Base-by-base conservation (phyloP, 37 sponge, comb jelly and placozoan genomes). In the Tethya wilhelma region DNA sequence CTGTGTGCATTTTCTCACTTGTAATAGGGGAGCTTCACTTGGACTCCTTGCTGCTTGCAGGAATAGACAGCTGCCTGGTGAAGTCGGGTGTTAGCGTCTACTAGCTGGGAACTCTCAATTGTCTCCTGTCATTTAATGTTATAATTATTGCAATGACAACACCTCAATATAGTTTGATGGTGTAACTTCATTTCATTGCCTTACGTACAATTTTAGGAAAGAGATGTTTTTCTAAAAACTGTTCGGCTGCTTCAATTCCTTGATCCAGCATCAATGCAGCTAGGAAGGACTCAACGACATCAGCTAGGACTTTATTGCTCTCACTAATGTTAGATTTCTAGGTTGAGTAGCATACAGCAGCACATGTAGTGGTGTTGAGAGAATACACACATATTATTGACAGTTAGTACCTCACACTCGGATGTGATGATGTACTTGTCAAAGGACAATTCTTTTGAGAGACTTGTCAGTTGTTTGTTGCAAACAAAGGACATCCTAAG, bases 211-310 rank as follows among this genome's bases (percentile, higher is more conserved):
- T 67, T 43, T 82, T 86, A 1, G 93, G 93, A 41, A 87, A 92
- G 31, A 92, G 71, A 40, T 82, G 83, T 12, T 78, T 73, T 38
- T 87, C 65, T 40, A 87, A 78, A 44, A 92, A 87, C 44, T 56
- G 64, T 45, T 63, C 56, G 0, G 73, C 84, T 60, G 53, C 59
- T 34, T 64, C 69, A 36, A 92, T 63, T 4, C 89, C 93, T 41
- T 84, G 65, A 62, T 92, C 93, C 19, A 92, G 56, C 38, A 70
- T 32, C n/a, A 92, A 63, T n/a, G 93, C 93, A 60, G 89, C 89
- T 5, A 87, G 42, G 49, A 79, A 84, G 14, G 93, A 83, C 55
- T 92, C 93, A 0, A 84, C 70, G 44, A 92, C 60, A 71, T 92
- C 93, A 23, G 89, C 93, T 40, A 76, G 26, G 5, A 87, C 42